phyloP scores from a whole-genome alignment of 2,888 invertebrate genomes.

The Sipha maydis region DNA sequence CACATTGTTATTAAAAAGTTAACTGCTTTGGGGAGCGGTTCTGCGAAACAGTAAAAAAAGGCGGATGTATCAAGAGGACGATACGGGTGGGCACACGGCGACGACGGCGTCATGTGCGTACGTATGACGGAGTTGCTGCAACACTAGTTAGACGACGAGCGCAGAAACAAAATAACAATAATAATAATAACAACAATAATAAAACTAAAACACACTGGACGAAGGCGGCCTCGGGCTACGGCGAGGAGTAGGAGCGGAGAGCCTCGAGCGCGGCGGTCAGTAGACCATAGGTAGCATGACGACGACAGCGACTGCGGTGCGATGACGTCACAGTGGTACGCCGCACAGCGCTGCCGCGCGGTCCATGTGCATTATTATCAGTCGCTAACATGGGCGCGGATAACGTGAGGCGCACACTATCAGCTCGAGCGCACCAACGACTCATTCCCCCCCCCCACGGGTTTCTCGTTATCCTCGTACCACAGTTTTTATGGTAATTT shows the following conservation, averaged over 20 bases:
- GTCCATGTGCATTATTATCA: neutral
- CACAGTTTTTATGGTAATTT: constrained; percentile 1
- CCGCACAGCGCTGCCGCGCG: neutral
- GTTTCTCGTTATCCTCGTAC: constrained; percentile 34
- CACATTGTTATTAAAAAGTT: neutral
- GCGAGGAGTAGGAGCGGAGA: neutral
- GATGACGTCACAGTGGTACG: neutral
- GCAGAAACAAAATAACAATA: too few relatives aligned
- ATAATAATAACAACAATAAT: too few relatives aligned
- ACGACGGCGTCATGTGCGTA: neutral
- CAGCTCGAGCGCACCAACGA: neutral
- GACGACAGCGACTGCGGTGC: neutral
- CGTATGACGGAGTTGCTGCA: neutral
- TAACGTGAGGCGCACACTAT: neutral
- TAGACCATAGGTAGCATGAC: neutral
- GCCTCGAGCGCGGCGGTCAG: neutral
- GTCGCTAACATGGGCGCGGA: neutral
- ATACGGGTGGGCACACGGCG: neutral
- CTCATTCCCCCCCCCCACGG: neutral
- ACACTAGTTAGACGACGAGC: neutral
- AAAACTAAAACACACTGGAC: too few relatives aligned
- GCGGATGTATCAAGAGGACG: neutral
- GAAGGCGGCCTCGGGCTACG: neutral
- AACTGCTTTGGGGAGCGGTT: too few relatives aligned
- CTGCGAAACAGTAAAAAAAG: neutral